A percentile compares a stretch with the other conserved stretches of the same genome.
phyloP scores from a whole-genome alignment of 2,888 invertebrate genomes.

The Malthinus seriepunctatus region DNA sequence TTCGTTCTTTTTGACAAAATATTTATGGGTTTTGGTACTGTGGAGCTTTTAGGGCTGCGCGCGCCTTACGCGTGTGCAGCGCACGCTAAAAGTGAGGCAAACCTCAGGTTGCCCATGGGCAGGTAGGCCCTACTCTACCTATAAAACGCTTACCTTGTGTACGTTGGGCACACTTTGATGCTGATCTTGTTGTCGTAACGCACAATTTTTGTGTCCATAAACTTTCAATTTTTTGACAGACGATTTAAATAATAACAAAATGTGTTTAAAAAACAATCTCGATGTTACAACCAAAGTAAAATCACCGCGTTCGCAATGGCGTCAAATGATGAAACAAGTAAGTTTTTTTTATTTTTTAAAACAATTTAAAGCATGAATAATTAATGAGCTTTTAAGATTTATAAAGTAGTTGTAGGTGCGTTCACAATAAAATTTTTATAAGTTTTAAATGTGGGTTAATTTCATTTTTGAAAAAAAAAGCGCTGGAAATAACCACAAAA shows the following conservation, averaged over 20 bases:
- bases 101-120: conserved; percentile 21
- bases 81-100: conserved; percentile 45
- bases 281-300: conserved; percentile 47
- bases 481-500: no score
- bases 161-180: conserved; percentile 44
- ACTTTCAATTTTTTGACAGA: conserved; percentile 11
- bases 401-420: background rate
- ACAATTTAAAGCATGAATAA: background rate
- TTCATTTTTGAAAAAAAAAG: no score
- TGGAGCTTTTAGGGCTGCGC: conserved; percentile 36
- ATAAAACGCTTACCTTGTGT: conserved; percentile 46
- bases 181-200: conserved; percentile 17
- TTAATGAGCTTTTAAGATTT: background rate
- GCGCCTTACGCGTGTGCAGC: conserved; percentile 52
- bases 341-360: conserved; percentile 34
- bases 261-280: conserved; percentile 62
- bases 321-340: conserved; percentile 63
- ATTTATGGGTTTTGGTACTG: conserved; percentile 6
- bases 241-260: conserved; percentile 40
- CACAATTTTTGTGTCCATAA: conserved; percentile 6
- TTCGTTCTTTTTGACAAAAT: no score
- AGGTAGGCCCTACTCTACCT: conserved; percentile 32
- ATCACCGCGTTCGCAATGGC: conserved; percentile 60
- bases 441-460: no score
- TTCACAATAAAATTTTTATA: no score